A percentile compares a stretch with the other conserved stretches of the same genome.
phyloP scores from a whole-genome alignment of 2,797 vertebrate species.

The Mastacembelus armatus region DNA sequence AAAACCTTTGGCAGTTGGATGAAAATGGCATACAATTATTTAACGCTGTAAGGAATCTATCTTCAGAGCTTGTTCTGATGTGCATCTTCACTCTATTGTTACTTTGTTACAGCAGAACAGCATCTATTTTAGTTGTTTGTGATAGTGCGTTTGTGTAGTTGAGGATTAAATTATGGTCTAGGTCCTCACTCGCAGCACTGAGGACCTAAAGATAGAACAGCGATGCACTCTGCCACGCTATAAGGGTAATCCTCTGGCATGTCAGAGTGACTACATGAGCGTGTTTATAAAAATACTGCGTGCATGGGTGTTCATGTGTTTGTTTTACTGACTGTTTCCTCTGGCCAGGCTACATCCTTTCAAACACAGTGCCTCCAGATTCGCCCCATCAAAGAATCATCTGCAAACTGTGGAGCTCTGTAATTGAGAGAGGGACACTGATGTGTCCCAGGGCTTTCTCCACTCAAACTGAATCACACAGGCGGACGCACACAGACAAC shows the following conservation, averaged over 20 bases:
- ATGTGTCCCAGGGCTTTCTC: slow-evolving; percentile 76
- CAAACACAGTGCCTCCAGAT: slow-evolving; percentile 64
- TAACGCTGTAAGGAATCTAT: not conserved
- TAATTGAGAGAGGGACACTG: slow-evolving; percentile 68
- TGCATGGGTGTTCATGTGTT: slow-evolving; percentile 18
- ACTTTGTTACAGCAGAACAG: not conserved
- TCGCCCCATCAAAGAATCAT: slow-evolving; percentile 69
- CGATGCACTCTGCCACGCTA: slow-evolving; percentile 20
- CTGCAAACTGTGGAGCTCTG: slow-evolving; percentile 65
- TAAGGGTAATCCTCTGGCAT: slow-evolving; percentile 40
- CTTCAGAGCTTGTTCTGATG: not conserved
- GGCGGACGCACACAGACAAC: slow-evolving; percentile 78
- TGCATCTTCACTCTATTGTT: slow-evolving; percentile 4
- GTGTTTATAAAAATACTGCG: slow-evolving; percentile 5
- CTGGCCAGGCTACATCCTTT: slow-evolving; percentile 45
- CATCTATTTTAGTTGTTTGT: slow-evolving; percentile 9
- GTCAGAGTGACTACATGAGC: slow-evolving; percentile 21
- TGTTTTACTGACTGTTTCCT: slow-evolving; percentile 41
- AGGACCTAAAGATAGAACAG: slow-evolving; percentile 45
- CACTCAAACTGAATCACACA: slow-evolving; percentile 78
- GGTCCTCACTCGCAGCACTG: slow-evolving; percentile 6
- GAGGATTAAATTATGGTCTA: slow-evolving; percentile 7
- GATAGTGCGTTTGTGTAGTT: slow-evolving; percentile 15
- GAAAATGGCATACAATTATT: too few species aligned
- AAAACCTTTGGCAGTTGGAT: too few species aligned